These are phyloP conservation scores for Drosophila malerkotliana DNA, from an alignment of 1,140 invertebrate species.

Conservation along the genomic window DNA sequence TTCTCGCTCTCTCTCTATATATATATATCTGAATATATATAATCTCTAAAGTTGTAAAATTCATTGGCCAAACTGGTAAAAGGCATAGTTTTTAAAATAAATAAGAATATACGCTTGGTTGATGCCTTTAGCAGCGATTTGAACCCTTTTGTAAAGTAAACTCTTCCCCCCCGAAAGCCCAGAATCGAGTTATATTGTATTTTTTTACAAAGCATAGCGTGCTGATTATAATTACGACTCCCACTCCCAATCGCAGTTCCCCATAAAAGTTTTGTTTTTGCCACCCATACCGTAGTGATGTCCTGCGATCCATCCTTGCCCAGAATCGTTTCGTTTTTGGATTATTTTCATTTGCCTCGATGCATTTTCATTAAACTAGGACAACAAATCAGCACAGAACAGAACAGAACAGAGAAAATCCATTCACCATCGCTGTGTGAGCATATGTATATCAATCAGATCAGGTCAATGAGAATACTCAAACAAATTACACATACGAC, in stretches of 20 bases:
- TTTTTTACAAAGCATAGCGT: slow-evolving; percentile 59
- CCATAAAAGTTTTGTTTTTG: slow-evolving; percentile 9
- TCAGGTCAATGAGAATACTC: slow-evolving; percentile 31
- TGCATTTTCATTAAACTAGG: slow-evolving; percentile 35
- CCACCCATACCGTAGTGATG: slow-evolving; percentile 15
- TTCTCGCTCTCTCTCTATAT: slow-evolving; percentile 24
- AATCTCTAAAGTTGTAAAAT: neutral
- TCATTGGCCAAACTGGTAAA: slow-evolving; percentile 11
- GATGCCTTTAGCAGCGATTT: slow-evolving; percentile 25
- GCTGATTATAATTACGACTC: slow-evolving; percentile 54
- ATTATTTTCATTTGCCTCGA: slow-evolving; percentile 19
- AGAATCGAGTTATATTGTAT: neutral
- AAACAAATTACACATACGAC: slow-evolving; percentile 65
- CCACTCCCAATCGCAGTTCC: slow-evolving; percentile 27
- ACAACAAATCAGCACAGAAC: slow-evolving; percentile 18
- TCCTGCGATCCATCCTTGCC: slow-evolving; percentile 2
- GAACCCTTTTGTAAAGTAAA: slow-evolving; percentile 26
- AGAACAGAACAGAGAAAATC: slow-evolving; percentile 2
- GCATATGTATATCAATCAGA: slow-evolving; percentile 19
- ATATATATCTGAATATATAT: slow-evolving; percentile 38
- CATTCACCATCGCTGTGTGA: slow-evolving; percentile 32
- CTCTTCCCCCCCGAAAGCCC: neutral
- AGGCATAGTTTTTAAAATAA: slow-evolving; percentile 18
- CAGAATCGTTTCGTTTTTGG: slow-evolving; percentile 16
- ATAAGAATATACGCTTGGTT: slow-evolving; percentile 14